phyloP scores from a whole-genome alignment of 2,113 vertebrate species.

The Hyaena hyaena region DNA sequence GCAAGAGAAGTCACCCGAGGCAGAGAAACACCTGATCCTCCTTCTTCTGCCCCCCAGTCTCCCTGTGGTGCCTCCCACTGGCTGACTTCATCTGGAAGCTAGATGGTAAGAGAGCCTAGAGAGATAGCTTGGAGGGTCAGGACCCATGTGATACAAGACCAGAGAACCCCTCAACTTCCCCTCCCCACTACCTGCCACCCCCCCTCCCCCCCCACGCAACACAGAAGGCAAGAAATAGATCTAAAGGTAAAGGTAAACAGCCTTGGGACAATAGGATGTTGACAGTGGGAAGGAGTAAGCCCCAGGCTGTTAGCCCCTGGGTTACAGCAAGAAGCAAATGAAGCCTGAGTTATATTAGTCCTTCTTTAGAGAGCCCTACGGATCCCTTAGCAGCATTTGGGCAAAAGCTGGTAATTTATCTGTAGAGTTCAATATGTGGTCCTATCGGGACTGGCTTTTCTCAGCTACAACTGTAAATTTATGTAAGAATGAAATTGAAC shows the following conservation, averaged over 20 bases:
- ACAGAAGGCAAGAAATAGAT: neutral
- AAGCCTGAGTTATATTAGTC: neutral
- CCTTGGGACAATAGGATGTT: neutral
- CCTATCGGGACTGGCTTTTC: neutral
- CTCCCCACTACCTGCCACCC: too few species aligned
- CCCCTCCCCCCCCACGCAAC: accelerated
- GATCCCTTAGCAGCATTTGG: neutral
- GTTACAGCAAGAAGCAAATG: neutral
- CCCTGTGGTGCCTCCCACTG: neutral
- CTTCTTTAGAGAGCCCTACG: neutral
- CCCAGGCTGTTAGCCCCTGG: neutral
- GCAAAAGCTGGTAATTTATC: neutral
- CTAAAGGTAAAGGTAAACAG: neutral
- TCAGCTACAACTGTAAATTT: neutral
- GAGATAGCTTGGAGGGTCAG: neutral
- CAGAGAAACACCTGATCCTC: neutral
- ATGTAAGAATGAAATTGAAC: neutral
- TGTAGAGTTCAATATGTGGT: neutral
- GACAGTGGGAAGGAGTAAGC: neutral
- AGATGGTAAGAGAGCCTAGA: neutral
- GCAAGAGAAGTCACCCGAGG: neutral
- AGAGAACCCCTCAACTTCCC: neutral
- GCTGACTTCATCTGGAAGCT: neutral
- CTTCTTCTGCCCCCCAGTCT: neutral
- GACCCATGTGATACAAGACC: neutral